Evolutionary conservation across 2,797 vertebrate genomes (phyloP).

Genomic region (Brotula barbata): DNA sequence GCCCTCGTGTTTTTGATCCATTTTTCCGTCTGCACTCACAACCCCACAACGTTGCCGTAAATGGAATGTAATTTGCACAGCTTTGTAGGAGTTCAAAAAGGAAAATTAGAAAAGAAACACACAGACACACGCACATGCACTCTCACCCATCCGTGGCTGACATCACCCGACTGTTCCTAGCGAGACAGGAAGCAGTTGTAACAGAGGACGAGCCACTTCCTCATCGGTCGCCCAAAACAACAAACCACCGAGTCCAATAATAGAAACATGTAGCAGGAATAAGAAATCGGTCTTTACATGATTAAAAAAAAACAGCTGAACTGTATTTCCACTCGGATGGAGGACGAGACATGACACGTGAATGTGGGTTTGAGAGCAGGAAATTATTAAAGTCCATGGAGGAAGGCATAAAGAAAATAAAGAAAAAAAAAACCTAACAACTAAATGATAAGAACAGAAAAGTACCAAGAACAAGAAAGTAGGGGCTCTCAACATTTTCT

Average conservation of each 20-base stretch:
- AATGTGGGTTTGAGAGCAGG: conserved; percentile 13
- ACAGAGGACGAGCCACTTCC: conserved; percentile 80
- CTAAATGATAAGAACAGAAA: too few relatives aligned
- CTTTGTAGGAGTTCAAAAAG: background rate
- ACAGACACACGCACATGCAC: background rate
- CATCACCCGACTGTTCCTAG: conserved; percentile 56
- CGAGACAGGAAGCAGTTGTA: conserved; percentile 74
- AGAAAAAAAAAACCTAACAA: too few relatives aligned
- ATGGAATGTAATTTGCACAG: too few relatives aligned
- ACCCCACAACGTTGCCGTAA: too few relatives aligned
- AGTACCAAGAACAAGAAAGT: too few relatives aligned
- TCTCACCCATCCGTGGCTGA: conserved; percentile 9
- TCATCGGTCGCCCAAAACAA: conserved; percentile 68
- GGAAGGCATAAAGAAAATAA: too few relatives aligned
- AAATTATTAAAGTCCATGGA: conserved; percentile 11
- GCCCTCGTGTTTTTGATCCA: too few relatives aligned
- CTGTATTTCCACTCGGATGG: conserved; percentile 37
- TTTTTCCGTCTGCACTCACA: too few relatives aligned
- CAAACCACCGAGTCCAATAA: conserved; percentile 61
- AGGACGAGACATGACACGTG: background rate
- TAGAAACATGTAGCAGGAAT: conserved; percentile 50
- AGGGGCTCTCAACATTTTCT: too few relatives aligned
- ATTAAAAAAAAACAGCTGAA: conserved; percentile 16
- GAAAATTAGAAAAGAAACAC: background rate
- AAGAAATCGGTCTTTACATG: conserved; percentile 39